Percentiles rank a stretch among this genome's conserved stretches.
These are phyloP conservation scores for Aethes cnicana DNA, from an alignment of 2,888 invertebrate species.

Conservation along the genomic window DNA sequence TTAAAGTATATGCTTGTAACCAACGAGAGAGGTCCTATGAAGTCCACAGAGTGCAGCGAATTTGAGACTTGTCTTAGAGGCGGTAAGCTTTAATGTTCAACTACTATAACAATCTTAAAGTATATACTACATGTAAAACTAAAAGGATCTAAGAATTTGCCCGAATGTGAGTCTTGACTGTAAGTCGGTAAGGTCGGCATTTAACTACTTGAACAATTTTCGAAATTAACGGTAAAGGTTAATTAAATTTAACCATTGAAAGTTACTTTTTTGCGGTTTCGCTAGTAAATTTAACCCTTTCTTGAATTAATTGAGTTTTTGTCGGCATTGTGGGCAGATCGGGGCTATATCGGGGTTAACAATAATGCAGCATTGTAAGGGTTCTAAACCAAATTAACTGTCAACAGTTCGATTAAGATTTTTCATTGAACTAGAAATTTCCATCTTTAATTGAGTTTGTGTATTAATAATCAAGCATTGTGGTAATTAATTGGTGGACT, in stretches of 20 bases:
- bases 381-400: constrained; percentile 30
- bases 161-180: no score
- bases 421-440: constrained; percentile 15
- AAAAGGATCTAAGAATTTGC: no score
- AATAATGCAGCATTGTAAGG: constrained; percentile 33
- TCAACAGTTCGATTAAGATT: constrained; percentile 24
- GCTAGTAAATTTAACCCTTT: constrained; percentile 54
- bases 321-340: constrained; percentile 37
- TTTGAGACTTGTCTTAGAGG: not conserved
- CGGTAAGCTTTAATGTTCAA: not conserved
- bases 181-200: no score
- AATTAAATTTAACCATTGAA: constrained; percentile 45
- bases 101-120: no score
- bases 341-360: constrained; percentile 45
- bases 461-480: no score
- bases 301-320: constrained; percentile 61
- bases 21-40: constrained; percentile 2
- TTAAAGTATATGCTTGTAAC: not conserved
- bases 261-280: constrained; percentile 49
- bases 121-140: no score
- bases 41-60: not conserved
- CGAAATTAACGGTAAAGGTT: constrained; percentile 34
- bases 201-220: no score
- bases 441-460: no score
- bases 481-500: no score